Evolutionary conservation across 2,888 invertebrate genomes (phyloP), one percentile per base, ranked within the genome.

Genomic region (Dynastes grantii): DNA sequence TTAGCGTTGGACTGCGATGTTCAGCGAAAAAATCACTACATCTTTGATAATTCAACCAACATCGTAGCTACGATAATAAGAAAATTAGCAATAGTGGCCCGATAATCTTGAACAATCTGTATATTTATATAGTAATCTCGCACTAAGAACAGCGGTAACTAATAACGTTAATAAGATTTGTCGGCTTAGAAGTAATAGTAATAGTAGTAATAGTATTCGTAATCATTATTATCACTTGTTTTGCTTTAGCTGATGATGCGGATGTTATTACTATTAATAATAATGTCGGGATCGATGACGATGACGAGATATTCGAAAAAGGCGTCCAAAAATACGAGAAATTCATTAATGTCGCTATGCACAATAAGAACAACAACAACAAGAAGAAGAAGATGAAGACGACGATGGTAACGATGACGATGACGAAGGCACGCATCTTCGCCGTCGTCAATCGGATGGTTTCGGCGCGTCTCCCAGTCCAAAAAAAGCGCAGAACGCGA

Each of bases 321-420:
- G 77, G 77, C 77, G 77, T 77, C 77, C 77, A 77, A 77, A 77
- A 77, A 77, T 77, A 77, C 63, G 77, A 77, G 37, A 77, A 70
- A 77, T 77, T 77, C 77, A 77, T 70, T 77, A 77, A 37, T 58
- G 71, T 77, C 63, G 77, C 68, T 70, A 63, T 71, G 71, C 71
- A 71, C 71, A 71, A 58, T 71, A 71, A 71, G 32, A 71, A 71
- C 71, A 71, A 71, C 37, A 70, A 70, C 70, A 71, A 71, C 71
- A 71, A 71, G 16, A 58, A 9, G 16, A 13, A 37, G 55, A 71
- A 16, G 32, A n/a, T 55, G 71, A 32, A 27, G 29, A 27, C 29
- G 22, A 4, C 55, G 55, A 45, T 11, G 9, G 45, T 45, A 11
- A 45, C 45, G 55, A 71, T 32, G 32, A n/a, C 71, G 71, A 32